Evolutionary conservation across 2,113 vertebrate species (phyloP), one percentile per base, ranked within the genome.

Genomic region (Pelecanus crispus): DNA sequence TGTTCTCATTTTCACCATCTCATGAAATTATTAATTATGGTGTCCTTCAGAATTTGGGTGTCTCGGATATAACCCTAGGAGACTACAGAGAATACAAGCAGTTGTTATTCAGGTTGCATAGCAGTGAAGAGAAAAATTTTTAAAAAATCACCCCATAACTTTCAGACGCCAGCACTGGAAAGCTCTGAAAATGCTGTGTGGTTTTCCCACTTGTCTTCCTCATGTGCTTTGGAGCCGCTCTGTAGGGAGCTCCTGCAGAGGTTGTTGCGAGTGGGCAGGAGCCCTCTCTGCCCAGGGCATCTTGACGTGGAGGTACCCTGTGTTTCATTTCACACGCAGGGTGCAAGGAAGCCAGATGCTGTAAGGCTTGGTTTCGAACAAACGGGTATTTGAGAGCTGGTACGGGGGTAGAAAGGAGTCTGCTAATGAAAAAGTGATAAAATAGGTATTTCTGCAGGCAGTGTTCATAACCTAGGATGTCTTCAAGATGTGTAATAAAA

Each of bases 171-270:
- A 55, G 17, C 40, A 45, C 13, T 38, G 77, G 89, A 90, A 44
- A 36, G 24, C 38, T 80, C 38, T 53, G 52, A 62, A 86, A 55
- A 34, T 42, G n/a, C 29, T 38, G 13, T 1, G 1, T 68, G 88
- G 26, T 59, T 68, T 91, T 70, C 32, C 15, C 0, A 1, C 22
- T 89, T 75, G 50, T 72, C 32, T 65, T 83, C 36, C 26, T 73
- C 49, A 20, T 0, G 1, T 0, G 0, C 38, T 88, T 68, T 72
- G 62, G 66, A 63, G n/a, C 14, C 0, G 0, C 53, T 63, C 44
- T 36, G 11, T 19, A 13, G 13, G 52, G n/a, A 83, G 47, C 11
- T 86, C 19, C 85, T 86, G 63, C 24, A 44, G 66, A 66, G 16
- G 17, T 45, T 63, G 44, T 47, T 88, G 47, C 22, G 24, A 49